Percentiles rank a stretch among this genome's conserved stretches.
Conservation (phyloP, 2,797 vertebrate genomes). For the Molothrus ater region DNA sequence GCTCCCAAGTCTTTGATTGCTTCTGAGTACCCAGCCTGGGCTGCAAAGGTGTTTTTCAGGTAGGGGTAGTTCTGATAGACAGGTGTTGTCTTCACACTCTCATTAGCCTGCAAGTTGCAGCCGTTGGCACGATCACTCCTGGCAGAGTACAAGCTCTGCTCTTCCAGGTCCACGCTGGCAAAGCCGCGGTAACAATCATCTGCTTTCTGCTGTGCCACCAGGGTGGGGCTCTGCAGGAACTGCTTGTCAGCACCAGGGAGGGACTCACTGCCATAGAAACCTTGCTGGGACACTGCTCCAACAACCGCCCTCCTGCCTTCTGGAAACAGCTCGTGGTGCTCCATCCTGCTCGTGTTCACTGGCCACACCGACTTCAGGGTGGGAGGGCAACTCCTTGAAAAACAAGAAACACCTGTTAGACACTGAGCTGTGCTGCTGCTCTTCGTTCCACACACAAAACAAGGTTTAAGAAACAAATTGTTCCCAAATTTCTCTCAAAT, state of each 20-base stretch:
- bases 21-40: conserved; percentile 73
- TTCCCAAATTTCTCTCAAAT: not conserved
- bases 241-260: conserved; percentile 72
- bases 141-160: conserved; percentile 78
- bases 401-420: conserved; percentile 57
- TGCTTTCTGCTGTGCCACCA: conserved; percentile 75
- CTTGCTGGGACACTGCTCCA: conserved; percentile 73
- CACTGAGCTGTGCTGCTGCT: not conserved
- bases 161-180: conserved; percentile 72
- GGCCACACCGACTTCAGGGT: conserved; percentile 84
- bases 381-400: conserved; percentile 79
- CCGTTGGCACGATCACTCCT: conserved; percentile 73
- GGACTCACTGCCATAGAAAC: conserved; percentile 70
- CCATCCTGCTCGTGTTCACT: conserved; percentile 75
- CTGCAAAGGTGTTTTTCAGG: conserved; percentile 69
- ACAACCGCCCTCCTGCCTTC: conserved; percentile 78
- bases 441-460: not conserved
- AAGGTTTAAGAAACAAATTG: not conserved
- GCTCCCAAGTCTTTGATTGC: conserved; percentile 71
- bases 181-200: conserved; percentile 77
- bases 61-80: conserved; percentile 76
- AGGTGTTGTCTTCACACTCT: conserved; percentile 72
- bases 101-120: conserved; percentile 67
- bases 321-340: conserved; percentile 78
- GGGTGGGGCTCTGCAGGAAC: conserved; percentile 56